These are phyloP conservation scores for Xanthia togata DNA, from an alignment of 2,888 invertebrate species.

Conservation along the genomic window DNA sequence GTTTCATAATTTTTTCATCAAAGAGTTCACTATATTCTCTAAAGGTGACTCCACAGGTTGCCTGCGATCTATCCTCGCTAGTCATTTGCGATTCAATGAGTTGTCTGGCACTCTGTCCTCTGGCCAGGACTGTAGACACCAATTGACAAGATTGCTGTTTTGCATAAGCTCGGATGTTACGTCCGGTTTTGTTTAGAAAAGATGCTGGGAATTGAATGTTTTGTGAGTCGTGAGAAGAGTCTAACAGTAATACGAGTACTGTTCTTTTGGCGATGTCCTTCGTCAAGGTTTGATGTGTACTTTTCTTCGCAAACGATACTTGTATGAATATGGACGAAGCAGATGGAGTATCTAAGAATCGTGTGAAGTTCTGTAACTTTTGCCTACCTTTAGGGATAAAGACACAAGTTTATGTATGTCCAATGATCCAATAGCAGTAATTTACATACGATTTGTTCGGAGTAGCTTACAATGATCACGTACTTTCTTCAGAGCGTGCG, in stretches of 20 bases:
- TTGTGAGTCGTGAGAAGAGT: not conserved
- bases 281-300: too few species aligned
- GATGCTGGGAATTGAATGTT: conserved; percentile 8
- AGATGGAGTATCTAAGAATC: too few species aligned
- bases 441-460: not conserved
- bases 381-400: not conserved
- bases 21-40: conserved; percentile 7
- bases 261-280: not conserved
- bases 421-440: not conserved
- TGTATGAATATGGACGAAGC: not conserved
- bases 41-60: conserved; percentile 57
- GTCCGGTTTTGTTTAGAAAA: conserved; percentile 46
- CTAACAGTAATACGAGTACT: not conserved
- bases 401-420: not conserved
- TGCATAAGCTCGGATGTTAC: conserved; percentile 60
- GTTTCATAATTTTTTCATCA: not conserved
- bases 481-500: not conserved
- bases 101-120: conserved; percentile 52
- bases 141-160: conserved; percentile 72
- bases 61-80: conserved; percentile 2
- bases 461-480: not conserved
- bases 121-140: conserved; percentile 47
- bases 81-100: conserved; percentile 81
- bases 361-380: not conserved
- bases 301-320: not conserved